These are phyloP conservation scores for Sphyrna mokarran DNA, from an alignment of 2,113 vertebrate genomes.

Conservation along the genomic window DNA sequence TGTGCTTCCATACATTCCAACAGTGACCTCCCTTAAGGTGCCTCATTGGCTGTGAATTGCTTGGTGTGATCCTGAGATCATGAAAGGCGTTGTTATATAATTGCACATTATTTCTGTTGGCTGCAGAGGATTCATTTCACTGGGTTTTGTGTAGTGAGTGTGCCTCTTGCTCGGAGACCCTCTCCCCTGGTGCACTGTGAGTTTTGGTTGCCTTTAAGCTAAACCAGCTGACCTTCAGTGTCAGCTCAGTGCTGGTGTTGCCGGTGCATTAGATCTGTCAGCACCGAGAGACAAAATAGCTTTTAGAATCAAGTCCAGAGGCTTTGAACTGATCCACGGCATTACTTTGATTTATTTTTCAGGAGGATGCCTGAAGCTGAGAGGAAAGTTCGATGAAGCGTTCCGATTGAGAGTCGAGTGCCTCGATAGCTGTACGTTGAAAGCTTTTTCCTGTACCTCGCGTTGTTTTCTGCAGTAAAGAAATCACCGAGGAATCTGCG, in stretches of 20 bases:
- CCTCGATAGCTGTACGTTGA: not conserved
- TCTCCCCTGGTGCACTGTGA: not conserved
- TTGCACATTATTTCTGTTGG: not conserved
- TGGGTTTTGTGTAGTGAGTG: not conserved
- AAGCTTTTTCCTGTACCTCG: too few species aligned
- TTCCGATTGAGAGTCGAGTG: slow-evolving; percentile 9
- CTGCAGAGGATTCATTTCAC: not conserved
- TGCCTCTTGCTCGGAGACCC: not conserved
- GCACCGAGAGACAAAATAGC: slow-evolving; percentile 1
- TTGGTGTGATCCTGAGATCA: not conserved
- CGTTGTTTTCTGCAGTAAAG: not conserved
- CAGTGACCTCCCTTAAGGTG: not conserved
- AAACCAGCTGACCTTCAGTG: not conserved
- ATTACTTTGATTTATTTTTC: slow-evolving; percentile 31
- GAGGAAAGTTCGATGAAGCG: not conserved
- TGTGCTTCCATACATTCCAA: not conserved
- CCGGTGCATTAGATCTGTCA: not conserved
- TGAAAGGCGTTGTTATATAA: not conserved
- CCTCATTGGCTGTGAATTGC: not conserved
- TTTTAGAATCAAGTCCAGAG: not conserved
- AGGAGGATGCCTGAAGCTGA: not conserved
- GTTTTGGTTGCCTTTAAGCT: not conserved
- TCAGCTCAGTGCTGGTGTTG: not conserved
- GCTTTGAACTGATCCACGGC: not conserved
- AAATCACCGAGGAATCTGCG: not conserved